These are phyloP conservation scores for Lycocorax pyrrhopterus DNA, from an alignment of 2,113 vertebrate species.

Conservation along the genomic window DNA sequence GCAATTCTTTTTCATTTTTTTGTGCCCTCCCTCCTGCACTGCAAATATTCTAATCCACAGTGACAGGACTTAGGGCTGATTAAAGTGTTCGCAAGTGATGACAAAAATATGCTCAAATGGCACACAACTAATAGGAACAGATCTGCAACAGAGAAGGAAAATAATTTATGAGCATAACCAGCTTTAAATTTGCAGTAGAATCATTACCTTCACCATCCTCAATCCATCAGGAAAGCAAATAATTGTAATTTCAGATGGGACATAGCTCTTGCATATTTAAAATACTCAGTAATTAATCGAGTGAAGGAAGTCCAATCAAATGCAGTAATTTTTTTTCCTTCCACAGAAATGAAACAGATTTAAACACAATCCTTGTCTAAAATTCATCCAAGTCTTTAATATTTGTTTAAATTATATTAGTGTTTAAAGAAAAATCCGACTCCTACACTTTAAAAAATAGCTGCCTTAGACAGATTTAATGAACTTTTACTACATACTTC, in stretches of 20 bases:
- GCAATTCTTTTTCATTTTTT: not conserved
- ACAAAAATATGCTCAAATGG: constrained; percentile 41
- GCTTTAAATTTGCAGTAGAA: constrained; percentile 38
- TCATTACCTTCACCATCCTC: not conserved
- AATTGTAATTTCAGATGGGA: not conserved
- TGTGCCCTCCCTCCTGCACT: not conserved
- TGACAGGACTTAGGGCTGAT: not conserved
- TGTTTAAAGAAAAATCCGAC: not conserved
- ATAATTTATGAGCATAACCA: not conserved
- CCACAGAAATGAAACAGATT: not conserved
- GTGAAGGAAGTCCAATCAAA: not conserved
- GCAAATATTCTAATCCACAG: not conserved
- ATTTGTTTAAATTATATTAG: not conserved
- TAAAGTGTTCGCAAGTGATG: constrained; percentile 12
- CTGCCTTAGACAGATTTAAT: not conserved
- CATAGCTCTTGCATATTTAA: not conserved
- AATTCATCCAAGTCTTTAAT: not conserved
- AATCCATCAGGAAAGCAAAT: not conserved
- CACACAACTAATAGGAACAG: not conserved
- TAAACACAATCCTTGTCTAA: not conserved
- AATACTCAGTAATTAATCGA: not conserved
- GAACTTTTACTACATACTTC: not conserved
- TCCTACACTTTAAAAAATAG: not conserved
- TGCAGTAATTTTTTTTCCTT: not conserved
- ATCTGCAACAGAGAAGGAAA: not conserved